These are phyloP conservation scores for Nomada hirtipes DNA, from an alignment of 2,888 invertebrate species.

Conservation along the genomic window DNA sequence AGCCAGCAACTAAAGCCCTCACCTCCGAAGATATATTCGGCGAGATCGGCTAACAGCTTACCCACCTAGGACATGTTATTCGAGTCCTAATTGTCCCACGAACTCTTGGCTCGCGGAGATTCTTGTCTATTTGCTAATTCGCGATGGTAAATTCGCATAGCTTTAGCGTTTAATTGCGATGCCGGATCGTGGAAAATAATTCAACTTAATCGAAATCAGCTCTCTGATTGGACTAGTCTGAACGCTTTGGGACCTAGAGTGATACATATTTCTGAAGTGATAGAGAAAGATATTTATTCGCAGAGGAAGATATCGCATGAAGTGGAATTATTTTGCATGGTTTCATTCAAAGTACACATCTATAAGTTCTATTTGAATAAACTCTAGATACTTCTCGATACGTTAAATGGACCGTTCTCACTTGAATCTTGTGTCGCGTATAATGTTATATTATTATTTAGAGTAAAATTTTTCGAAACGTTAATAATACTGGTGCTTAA, in stretches of 20 bases:
- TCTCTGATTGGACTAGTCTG: neutral
- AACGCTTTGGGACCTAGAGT: neutral
- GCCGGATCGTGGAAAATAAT: slow-evolving; percentile 6
- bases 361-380: no score
- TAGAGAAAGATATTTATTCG: no score
- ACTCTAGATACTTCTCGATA: no score
- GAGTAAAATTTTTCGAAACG: no score
- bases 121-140: neutral
- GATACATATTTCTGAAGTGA: neutral
- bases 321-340: no score
- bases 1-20: neutral
- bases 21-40: neutral
- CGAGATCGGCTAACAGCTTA: neutral
- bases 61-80: neutral
- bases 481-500: no score
- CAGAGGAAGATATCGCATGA: no score
- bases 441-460: no score
- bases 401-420: no score
- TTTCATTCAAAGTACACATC: no score
- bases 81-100: neutral
- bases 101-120: neutral
- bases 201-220: neutral
- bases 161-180: slow-evolving; percentile 4
- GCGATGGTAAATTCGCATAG: neutral
- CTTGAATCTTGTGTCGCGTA: no score